These are phyloP conservation scores for Apis laboriosa DNA, from an alignment of 1,140 invertebrate genomes.

Conservation along the genomic window DNA sequence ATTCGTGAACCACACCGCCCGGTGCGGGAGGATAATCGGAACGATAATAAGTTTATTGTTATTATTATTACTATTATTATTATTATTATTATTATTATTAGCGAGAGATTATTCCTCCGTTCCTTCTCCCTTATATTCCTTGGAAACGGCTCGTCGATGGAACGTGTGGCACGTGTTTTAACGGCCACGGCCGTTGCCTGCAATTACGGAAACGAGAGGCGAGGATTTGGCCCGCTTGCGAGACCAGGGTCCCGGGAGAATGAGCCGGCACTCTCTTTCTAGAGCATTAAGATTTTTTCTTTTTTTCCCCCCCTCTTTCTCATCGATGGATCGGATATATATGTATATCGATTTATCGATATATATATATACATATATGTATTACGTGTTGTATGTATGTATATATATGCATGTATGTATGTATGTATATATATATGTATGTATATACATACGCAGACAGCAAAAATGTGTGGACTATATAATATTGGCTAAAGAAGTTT, in stretches of 20 bases:
- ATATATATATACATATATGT: neutral
- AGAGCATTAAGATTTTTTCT: no score
- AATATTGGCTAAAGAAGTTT: conserved; percentile 36
- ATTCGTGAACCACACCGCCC: neutral
- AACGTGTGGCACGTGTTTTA: no score
- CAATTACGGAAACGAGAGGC: neutral
- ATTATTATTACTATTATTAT: neutral
- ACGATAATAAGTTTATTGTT: neutral
- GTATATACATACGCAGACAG: conserved; percentile 45
- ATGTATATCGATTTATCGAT: conserved; percentile 23
- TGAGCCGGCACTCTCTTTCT: conserved; percentile 64
- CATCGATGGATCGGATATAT: neutral
- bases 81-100: neutral
- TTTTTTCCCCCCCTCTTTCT: no score
- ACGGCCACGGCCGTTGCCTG: neutral
- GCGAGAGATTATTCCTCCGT: no score
- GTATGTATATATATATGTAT: conserved; percentile 15
- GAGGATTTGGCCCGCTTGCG: conserved; percentile 39
- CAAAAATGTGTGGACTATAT: conserved; percentile 38
- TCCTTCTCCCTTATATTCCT: no score
- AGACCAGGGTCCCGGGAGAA: conserved; percentile 58
- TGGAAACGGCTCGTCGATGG: no score
- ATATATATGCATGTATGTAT: neutral
- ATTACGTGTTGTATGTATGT: conserved; percentile 1
- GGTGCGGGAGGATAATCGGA: neutral